These are phyloP conservation scores for Oceanodroma tethys DNA, from an alignment of 2,113 vertebrate species.

Conservation along the genomic window DNA sequence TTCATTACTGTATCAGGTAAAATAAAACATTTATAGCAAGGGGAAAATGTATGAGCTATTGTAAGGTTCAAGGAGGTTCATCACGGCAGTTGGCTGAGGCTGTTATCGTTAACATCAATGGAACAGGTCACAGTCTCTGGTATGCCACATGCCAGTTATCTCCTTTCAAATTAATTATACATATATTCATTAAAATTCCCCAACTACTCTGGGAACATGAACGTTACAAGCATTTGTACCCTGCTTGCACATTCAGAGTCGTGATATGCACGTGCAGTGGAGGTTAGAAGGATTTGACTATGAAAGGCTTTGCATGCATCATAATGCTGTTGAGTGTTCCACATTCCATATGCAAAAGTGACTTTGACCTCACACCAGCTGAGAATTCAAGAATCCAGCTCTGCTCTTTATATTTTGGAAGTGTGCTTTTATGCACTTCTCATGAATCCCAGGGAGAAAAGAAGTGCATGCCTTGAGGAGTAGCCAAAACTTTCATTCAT, in stretches of 20 bases:
- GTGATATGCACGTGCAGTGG: neutral
- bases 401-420: neutral
- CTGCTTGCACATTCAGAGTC: neutral
- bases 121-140: constrained; percentile 33
- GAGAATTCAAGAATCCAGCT: neutral
- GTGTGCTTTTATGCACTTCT: neutral
- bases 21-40: constrained; percentile 67
- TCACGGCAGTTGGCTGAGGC: neutral
- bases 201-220: neutral
- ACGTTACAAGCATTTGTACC: neutral
- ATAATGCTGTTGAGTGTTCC: neutral
- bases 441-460: neutral
- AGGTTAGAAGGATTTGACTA: neutral
- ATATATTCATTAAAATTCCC: constrained; percentile 42
- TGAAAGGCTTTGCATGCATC: neutral
- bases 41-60: constrained; percentile 43
- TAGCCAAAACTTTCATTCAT: neutral
- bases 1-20: constrained; percentile 66
- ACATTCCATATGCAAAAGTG: neutral
- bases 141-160: constrained; percentile 7
- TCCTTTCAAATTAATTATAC: constrained; percentile 35
- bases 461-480: neutral
- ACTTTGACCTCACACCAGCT: neutral
- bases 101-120: constrained; percentile 56
- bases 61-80: constrained; percentile 58